Base-by-base conservation (phyloP, 2,888 invertebrate species). In the Eilema griseolum region DNA sequence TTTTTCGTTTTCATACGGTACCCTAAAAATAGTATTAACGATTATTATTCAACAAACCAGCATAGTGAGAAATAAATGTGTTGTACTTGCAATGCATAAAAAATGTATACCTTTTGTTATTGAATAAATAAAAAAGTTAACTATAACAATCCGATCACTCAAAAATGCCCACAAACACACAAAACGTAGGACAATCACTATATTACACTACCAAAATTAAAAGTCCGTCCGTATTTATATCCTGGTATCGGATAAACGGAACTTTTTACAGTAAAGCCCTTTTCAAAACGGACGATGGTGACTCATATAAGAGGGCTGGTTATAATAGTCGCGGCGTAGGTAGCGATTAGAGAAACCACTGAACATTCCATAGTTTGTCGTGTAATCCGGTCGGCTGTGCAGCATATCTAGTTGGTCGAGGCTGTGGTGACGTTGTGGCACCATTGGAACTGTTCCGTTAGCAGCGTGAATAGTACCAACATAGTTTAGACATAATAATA, bases 241-340 rank as follows among this genome's bases (percentile, higher is more conserved):
- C 93, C 92, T 87, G 2, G 92, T 83, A 76, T 95, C 95, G 91
- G 89, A 87, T 7, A 95, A 89, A 86, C 95, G 94, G 87, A 95
- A 95, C 90, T 94, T 95, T 86, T 94, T 95, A 85, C 95, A 95
- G 81, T 92, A 94, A 71, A 94, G 88, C 88, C 94, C 95, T 94
- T 94, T 95, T 95, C 95, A 95, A 92, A 95, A 95, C 83, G 94
- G 95, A 85, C 95, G 93, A 83, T 95, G 94, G 82, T 95, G 93
- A 68, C 86, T 84, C 90, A 91, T 91, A 74, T 93, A 93, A 28
- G 90, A 86, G 64, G 93, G 86, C 86, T 92, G 93, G 80, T 90
- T 89, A 87, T 89, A 92, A 79, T 90, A 83, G 86, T 95, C 94
- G 77, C 94, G 94, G 11, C 93, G 88, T 33, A 88, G 86, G 86